phyloP scores from a whole-genome alignment of 1,140 invertebrate species.

The Caenorhabditis inopinata region DNA sequence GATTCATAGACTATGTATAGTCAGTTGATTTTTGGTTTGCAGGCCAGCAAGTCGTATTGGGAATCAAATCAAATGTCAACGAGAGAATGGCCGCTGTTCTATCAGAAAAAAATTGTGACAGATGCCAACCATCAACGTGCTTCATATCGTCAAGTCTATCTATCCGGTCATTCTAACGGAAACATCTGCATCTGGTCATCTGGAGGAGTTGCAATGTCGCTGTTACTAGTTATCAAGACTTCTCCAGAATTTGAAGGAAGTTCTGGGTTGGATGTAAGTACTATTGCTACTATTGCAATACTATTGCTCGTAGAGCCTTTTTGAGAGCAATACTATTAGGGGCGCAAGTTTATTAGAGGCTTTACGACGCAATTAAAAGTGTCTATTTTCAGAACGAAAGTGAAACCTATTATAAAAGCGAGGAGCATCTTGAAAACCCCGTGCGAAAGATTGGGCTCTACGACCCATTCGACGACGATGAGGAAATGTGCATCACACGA shows the following conservation, averaged over 20 bases:
- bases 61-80: not conserved
- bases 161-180: constrained; percentile 14
- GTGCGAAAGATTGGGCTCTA: not conserved
- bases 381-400: not conserved
- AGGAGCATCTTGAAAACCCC: not conserved
- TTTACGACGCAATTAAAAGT: too few relatives aligned
- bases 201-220: not conserved
- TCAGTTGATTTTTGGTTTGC: not conserved
- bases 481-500: not conserved
- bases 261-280: not conserved
- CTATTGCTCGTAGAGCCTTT: too few relatives aligned
- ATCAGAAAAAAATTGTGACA: not conserved
- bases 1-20: not conserved
- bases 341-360: too few relatives aligned
- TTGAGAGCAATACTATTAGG: too few relatives aligned
- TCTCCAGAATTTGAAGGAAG: not conserved
- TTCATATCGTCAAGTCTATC: not conserved
- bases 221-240: not conserved
- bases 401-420: not conserved
- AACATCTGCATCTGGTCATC: not conserved
- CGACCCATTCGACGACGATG: constrained; percentile 1
- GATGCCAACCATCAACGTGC: constrained; percentile 3
- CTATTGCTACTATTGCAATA: not conserved
- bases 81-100: not conserved
- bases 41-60: constrained; percentile 1